Conservation (phyloP, 1,140 invertebrate species). For the Papilio dardanus region DNA sequence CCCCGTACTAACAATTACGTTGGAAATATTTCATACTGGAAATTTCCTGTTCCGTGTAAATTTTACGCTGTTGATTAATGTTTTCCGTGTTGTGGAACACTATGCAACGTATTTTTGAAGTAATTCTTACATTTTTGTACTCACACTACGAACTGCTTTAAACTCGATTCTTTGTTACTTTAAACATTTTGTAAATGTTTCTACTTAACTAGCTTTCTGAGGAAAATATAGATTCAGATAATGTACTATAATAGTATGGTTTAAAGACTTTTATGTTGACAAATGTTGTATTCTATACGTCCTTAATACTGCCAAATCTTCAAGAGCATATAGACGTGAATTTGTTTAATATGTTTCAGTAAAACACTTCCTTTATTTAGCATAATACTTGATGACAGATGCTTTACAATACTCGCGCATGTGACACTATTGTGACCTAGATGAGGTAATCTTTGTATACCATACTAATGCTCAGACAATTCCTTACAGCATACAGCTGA, state of each 20-base stretch:
- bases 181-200: too few species aligned
- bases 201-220: too few species aligned
- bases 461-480: neutral
- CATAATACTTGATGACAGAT: neutral
- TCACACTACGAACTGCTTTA: neutral
- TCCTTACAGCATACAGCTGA: neutral
- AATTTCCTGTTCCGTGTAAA: constrained; percentile 21
- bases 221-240: too few species aligned
- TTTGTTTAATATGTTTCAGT: neutral
- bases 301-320: neutral
- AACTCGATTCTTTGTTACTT: neutral
- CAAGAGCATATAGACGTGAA: neutral
- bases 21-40: constrained; percentile 20
- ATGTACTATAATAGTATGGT: too few species aligned
- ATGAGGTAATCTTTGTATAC: constrained; percentile 2
- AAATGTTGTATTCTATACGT: too few species aligned
- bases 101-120: neutral
- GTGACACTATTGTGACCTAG: constrained; percentile 9
- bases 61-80: constrained; percentile 17
- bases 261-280: too few species aligned
- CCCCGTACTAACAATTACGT: constrained; percentile 8
- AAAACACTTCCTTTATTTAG: constrained; percentile 2
- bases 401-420: neutral
- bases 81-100: neutral
- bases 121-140: neutral